Evolutionary conservation across 2,888 invertebrate genomes (phyloP), one percentile per base, ranked within the genome.

Genomic region (Prosopocoilus inquinatus): DNA sequence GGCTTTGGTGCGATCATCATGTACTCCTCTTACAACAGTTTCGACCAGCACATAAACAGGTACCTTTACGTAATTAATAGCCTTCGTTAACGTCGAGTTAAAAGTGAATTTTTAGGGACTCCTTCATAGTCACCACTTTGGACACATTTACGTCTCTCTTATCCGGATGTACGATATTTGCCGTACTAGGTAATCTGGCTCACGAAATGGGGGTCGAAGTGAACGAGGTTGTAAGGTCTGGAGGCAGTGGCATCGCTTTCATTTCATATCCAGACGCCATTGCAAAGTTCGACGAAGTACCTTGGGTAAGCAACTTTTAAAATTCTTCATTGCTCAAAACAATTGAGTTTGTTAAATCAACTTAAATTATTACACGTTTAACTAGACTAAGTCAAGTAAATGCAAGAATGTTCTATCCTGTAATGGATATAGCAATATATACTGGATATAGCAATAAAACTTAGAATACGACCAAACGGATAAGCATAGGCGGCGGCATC

Each of bases 191-290:
- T 0, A 91, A 91, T 73, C 75, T 93, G 66, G 90, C 91, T 0
- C 76, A 86, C 66, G 79, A 80, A 15, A 86, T 91, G 0, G 76
- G 85, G 62, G 78, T 78, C 1, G 84, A 86, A 7, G 84, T 90
- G 1, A 70, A 77, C 1, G 77, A 82, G 0, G 88, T 90, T 0
- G 84, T 92, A 0, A 86, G 88, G 8, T 77, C 81, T 16, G 87
- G 88, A 12, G 92, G 91, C 2, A 86, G 89, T 0, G 89, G 91
- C 0, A 76, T 93, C 53, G 92, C 92, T 1, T 93, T 93, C 70
- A 83, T 93, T 47, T 91, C 91, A 0, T 92, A 92, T 73, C 92
- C 92, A 1, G 90, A 91, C 70, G 91, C 91, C 1, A 85, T 92
- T 51, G 83, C 90, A 0, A 86, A 89, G 67, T 90, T 92, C 61